phyloP scores from a whole-genome alignment of 2,888 invertebrate genomes.

The Drosophila kokeensis region DNA sequence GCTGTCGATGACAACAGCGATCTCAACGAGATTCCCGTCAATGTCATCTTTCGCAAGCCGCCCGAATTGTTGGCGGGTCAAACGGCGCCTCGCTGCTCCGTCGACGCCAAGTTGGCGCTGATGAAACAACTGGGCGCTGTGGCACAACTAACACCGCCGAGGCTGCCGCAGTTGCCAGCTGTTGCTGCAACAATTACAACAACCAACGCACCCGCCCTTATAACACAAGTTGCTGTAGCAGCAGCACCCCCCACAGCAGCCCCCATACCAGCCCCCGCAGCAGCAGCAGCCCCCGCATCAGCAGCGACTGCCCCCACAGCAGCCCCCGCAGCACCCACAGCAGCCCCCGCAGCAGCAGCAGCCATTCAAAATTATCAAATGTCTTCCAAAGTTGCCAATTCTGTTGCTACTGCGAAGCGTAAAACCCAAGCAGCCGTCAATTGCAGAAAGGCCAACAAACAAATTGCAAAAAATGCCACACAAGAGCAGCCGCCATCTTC shows the following conservation, averaged over 20 bases:
- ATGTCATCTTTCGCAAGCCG: slow-evolving; percentile 83
- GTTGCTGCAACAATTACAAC: slow-evolving; percentile 28
- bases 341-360: slow-evolving; percentile 14
- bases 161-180: slow-evolving; percentile 32
- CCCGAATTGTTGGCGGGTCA: slow-evolving; percentile 35
- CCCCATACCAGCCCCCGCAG: slow-evolving; percentile 5
- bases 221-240: slow-evolving; percentile 23
- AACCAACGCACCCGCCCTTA: slow-evolving; percentile 39
- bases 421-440: slow-evolving; percentile 42
- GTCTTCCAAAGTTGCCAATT: slow-evolving; percentile 77
- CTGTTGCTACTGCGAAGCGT: slow-evolving; percentile 49
- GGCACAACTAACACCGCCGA: slow-evolving; percentile 59
- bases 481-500: not conserved
- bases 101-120: slow-evolving; percentile 26
- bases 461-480: slow-evolving; percentile 31
- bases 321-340: slow-evolving; percentile 3
- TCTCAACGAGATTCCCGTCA: slow-evolving; percentile 84
- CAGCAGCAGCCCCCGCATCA: slow-evolving; percentile 15
- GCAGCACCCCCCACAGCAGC: slow-evolving; percentile 2
- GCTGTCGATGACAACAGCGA: slow-evolving; percentile 71
- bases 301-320: slow-evolving; percentile 5
- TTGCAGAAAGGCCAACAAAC: slow-evolving; percentile 50
- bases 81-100: slow-evolving; percentile 11
- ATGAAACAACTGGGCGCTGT: slow-evolving; percentile 46
- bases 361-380: slow-evolving; percentile 66